Evolutionary conservation across 1,140 invertebrate species (phyloP).

Genomic region (Cotesia chilonis): DNA sequence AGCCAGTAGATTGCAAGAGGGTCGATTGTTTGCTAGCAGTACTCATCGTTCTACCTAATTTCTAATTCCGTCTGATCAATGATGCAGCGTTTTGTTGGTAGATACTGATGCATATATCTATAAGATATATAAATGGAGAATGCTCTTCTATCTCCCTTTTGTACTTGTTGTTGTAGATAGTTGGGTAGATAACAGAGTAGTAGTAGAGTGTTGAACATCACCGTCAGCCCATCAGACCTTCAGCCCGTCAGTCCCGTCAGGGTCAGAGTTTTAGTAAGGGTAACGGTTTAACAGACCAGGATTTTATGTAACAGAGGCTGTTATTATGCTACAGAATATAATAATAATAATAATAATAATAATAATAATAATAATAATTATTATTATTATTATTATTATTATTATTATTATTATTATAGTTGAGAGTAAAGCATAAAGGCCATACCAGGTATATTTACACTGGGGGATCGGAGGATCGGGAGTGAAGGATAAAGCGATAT

Average conservation of each 20-base stretch:
- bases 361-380: too few species aligned
- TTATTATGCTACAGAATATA: background rate
- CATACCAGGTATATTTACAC: constrained; percentile 24
- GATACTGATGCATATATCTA: too few species aligned
- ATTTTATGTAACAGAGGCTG: background rate
- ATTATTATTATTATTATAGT: background rate
- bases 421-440: background rate
- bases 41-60: constrained; percentile 16
- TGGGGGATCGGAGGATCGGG: constrained; percentile 24
- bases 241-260: background rate
- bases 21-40: constrained; percentile 32
- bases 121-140: too few species aligned
- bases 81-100: constrained; percentile 24
- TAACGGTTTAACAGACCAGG: background rate
- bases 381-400: too few species aligned
- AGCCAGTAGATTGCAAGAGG: background rate
- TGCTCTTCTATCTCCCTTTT: too few species aligned
- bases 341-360: background rate
- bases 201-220: background rate
- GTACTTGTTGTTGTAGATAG: too few species aligned
- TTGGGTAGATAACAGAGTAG: too few species aligned
- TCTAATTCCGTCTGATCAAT: constrained; percentile 38
- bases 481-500: constrained; percentile 31
- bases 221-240: background rate
- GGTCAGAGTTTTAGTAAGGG: too few species aligned